Percentiles rank a stretch among this genome's conserved stretches.
phyloP scores from a whole-genome alignment of 2,888 invertebrate species.

The Nephrotoma flavescens region DNA sequence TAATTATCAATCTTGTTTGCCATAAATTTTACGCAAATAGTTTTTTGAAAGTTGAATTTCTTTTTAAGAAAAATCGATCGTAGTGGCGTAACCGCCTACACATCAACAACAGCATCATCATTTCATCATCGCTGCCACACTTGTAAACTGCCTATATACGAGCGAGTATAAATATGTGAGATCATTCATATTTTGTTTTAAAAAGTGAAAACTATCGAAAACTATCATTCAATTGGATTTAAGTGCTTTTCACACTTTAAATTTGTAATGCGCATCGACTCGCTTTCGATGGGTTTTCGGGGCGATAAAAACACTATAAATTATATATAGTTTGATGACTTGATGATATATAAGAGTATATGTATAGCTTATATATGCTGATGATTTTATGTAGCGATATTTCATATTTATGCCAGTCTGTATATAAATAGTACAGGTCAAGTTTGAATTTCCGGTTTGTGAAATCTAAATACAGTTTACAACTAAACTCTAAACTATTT shows the following conservation, averaged over 20 bases:
- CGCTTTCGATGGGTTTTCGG: not conserved
- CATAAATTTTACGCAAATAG: not conserved
- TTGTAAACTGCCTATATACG: not conserved
- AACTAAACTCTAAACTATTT: not conserved
- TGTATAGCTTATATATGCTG: not conserved
- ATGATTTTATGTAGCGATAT: not conserved
- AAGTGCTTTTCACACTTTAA: not conserved
- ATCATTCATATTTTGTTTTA: not conserved
- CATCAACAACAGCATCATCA: not conserved
- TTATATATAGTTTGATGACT: not conserved
- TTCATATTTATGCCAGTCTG: too few species aligned
- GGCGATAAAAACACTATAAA: not conserved
- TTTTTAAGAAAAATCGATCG: not conserved
- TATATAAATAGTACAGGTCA: not conserved
- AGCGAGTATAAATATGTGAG: not conserved
- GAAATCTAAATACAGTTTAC: not conserved
- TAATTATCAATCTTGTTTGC: not conserved
- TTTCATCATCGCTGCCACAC: not conserved
- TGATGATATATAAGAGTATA: not conserved
- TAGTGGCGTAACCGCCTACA: not conserved
- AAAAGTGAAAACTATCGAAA: not conserved
- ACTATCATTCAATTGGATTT: not conserved
- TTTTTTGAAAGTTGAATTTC: not conserved
- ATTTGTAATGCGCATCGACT: not conserved
- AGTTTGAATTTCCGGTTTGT: not conserved